A percentile compares a stretch with the other conserved stretches of the same genome.
Evolutionary conservation across 2,888 invertebrate genomes (phyloP).

Genomic region (Drosophila anomalata): DNA sequence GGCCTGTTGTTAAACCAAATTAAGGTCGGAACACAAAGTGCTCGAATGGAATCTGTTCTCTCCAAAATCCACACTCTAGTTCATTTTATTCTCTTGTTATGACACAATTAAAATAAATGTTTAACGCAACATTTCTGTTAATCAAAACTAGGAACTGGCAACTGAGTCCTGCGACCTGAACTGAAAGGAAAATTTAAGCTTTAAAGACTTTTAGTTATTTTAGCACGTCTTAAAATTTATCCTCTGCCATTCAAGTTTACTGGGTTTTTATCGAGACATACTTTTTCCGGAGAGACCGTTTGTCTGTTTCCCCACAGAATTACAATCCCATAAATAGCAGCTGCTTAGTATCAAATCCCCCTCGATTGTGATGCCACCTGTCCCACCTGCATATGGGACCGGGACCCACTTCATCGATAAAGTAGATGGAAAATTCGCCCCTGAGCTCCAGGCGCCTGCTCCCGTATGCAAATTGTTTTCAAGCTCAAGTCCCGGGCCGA

Average conservation of each 20-base stretch:
- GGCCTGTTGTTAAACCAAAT: constrained; percentile 55
- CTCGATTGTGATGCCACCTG: constrained; percentile 30
- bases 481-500: constrained; percentile 26
- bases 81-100: constrained; percentile 60
- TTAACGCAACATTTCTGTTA: not conserved
- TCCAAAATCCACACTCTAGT: constrained; percentile 19
- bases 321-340: constrained; percentile 68
- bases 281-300: not conserved
- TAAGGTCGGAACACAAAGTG: constrained; percentile 40
- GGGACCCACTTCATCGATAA: constrained; percentile 18
- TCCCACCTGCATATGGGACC: constrained; percentile 38
- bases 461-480: constrained; percentile 44
- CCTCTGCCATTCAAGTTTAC: constrained; percentile 21
- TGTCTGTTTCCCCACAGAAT: constrained; percentile 29
- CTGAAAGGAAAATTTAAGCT: not conserved
- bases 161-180: too few relatives aligned
- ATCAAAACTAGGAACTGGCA: not conserved
- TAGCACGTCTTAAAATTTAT: not conserved
- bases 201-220: not conserved
- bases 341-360: constrained; percentile 50
- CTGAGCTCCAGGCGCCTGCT: constrained; percentile 14
- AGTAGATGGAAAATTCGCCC: not conserved
- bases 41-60: not conserved
- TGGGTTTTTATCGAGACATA: constrained; percentile 33
- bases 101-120: constrained; percentile 41